A percentile compares a stretch with the other conserved stretches of the same genome.
phyloP scores from a whole-genome alignment of 2,888 invertebrate genomes.

The Callinectes sapidus region DNA sequence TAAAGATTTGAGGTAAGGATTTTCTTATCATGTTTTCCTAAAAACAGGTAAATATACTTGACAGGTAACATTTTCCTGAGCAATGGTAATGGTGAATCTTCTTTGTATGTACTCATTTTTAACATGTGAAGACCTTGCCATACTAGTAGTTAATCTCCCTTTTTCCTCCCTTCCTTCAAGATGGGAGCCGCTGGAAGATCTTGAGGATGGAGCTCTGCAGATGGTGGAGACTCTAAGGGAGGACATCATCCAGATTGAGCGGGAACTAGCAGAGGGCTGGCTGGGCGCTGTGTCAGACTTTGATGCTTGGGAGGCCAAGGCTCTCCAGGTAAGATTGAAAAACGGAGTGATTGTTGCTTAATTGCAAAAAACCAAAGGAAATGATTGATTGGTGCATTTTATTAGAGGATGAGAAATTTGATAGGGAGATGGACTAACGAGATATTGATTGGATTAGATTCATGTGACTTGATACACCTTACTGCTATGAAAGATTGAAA shows the following conservation, averaged over 20 bases:
- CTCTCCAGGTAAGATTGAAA: slow-evolving; percentile 53
- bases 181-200: slow-evolving; percentile 43
- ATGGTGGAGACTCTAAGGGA: slow-evolving; percentile 66
- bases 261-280: slow-evolving; percentile 75
- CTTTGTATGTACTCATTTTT: too few relatives aligned
- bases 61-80: too few relatives aligned
- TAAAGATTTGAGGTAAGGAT: too few relatives aligned
- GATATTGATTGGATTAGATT: background rate
- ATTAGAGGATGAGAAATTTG: too few relatives aligned
- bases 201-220: slow-evolving; percentile 48
- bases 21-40: too few relatives aligned
- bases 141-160: background rate
- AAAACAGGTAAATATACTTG: too few relatives aligned
- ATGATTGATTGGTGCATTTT: too few relatives aligned
- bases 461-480: background rate
- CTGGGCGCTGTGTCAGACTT: slow-evolving; percentile 76
- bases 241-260: slow-evolving; percentile 72
- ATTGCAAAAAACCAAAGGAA: background rate
- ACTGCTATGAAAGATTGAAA: background rate
- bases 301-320: slow-evolving; percentile 74
- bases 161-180: slow-evolving; percentile 16
- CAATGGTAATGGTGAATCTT: too few relatives aligned
- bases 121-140: too few relatives aligned
- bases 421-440: background rate
- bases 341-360: background rate